Evolutionary conservation across 2,888 invertebrate genomes (phyloP), one percentile per base, ranked within the genome.

Genomic region (Dasysyrphus albostriatus): DNA sequence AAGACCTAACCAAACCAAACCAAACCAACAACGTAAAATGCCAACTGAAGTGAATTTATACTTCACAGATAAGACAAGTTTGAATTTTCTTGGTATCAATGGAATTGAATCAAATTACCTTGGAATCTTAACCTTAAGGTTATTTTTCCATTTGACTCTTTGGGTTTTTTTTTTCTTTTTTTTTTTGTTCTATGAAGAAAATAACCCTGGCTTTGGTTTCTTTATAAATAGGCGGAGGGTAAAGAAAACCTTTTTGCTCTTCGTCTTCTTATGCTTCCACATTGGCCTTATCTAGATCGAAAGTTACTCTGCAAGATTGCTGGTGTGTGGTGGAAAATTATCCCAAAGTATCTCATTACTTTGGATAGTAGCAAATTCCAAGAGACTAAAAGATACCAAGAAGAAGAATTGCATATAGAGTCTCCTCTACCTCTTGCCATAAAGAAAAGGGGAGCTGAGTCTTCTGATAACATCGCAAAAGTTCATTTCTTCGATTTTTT

Each of bases 71-170:
- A 87, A 87, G 78, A 83, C 87, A 72, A 83, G 83, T 83, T 83
- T 79, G 87, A 87, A 79, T 87, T 87, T 69, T 75, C 87, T 79
- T 61, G 88, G 87, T 92, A 92, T 92, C 92, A 90, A 88, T 90
- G 91, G 90, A 92, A 92, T 92, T 92, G 92, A 92, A 92, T 92
- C 92, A 92, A 92, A 92, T 92, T 92, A 91, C 93, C 91, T 91
- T 92, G 90, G 91, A 91, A 92, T 92, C 92, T 92, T 90, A 91
- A 91, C 92, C 92, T 92, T 91, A 90, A 92, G 91, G 91, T 91
- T 91, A 90, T 92, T 91, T 69, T 91, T 91, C 89, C 89, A 89
- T 89, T 89, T 88, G 76, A 79, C 73, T 80, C 69, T 54, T 88
- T 81, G 44, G 61, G 74, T 78, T 75, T 83, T 37, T 10, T 9